Percentiles rank a stretch among this genome's conserved stretches.
phyloP scores from a whole-genome alignment of 2,888 invertebrate species.

The Conchocele bisecta region DNA sequence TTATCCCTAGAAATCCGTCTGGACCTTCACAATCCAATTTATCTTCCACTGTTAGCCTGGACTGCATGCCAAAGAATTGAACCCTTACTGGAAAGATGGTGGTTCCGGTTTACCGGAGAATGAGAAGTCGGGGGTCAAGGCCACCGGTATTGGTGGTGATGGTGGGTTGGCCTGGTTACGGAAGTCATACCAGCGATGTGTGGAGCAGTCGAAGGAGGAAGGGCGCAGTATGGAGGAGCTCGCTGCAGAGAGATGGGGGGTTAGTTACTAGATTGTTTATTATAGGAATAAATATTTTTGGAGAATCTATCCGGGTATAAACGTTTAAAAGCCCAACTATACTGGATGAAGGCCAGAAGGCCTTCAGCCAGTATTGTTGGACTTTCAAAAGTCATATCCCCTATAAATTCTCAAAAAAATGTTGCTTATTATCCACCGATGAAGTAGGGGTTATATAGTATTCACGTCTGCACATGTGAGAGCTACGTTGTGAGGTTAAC shows the following conservation, averaged over 20 bases:
- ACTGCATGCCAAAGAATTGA: slow-evolving; percentile 90
- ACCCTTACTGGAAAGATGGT: slow-evolving; percentile 96
- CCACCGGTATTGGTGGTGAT: slow-evolving; percentile 84
- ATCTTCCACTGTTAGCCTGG: slow-evolving; percentile 85
- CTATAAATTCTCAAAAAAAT: no score
- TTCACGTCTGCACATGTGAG: no score
- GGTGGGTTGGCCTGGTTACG: slow-evolving; percentile 85
- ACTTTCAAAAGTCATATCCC: no score
- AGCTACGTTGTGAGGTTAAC: no score
- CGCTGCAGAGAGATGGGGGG: slow-evolving; percentile 86
- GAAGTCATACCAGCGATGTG: slow-evolving; percentile 85
- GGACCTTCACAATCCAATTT: not conserved
- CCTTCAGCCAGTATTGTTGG: no score
- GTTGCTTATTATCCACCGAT: no score
- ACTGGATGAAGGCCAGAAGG: no score
- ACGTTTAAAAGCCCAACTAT: no score
- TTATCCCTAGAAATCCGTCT: not conserved
- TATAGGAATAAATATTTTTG: no score
- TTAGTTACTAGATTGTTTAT: no score
- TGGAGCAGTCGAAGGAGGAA: slow-evolving; percentile 85
- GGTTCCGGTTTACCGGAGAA: slow-evolving; percentile 90
- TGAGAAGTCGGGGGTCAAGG: slow-evolving; percentile 49
- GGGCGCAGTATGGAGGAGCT: slow-evolving; percentile 85
- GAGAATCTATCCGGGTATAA: no score
- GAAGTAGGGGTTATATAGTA: no score